Evolutionary conservation across 2,113 vertebrate genomes (phyloP).

Genomic region (Circaetus cinerascens): DNA sequence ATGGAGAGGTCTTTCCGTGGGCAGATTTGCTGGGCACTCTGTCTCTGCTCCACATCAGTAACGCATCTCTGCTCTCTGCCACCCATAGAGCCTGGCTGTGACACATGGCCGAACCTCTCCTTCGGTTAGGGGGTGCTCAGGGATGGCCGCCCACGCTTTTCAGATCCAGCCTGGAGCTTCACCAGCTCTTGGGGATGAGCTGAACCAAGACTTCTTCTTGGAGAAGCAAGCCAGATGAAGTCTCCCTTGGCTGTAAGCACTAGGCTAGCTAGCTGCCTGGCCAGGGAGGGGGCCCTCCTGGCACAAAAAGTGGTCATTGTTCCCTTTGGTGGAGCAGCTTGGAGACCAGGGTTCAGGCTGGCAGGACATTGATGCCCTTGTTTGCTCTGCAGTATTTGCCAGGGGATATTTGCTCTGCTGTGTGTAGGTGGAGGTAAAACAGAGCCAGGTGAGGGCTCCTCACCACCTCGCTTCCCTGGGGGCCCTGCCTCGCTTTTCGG

Average conservation of each 20-base stretch:
- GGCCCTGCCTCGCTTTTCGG: accelerated
- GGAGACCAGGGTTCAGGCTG: background rate
- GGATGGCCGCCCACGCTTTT: background rate
- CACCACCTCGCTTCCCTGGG: background rate
- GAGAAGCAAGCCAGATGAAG: background rate
- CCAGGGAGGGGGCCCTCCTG: background rate
- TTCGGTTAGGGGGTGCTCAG: background rate
- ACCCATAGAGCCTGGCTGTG: background rate
- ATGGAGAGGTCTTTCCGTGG: background rate
- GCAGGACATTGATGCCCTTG: background rate
- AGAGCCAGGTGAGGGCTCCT: background rate
- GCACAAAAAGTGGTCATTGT: background rate
- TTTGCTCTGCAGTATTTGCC: slow-evolving; percentile 22
- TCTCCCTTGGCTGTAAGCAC: background rate
- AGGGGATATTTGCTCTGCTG: background rate
- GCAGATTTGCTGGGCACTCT: background rate
- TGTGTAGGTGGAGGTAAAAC: background rate
- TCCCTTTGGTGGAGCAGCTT: background rate
- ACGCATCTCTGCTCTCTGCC: background rate
- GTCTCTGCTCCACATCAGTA: background rate
- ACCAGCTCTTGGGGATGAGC: background rate
- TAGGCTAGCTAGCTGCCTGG: background rate
- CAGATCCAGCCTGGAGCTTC: background rate
- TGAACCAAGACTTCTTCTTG: background rate
- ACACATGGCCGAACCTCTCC: background rate